Percentiles rank a stretch among this genome's conserved stretches.
phyloP scores from a whole-genome alignment of 2,888 invertebrate genomes.

The Pseudococcus viburni region DNA sequence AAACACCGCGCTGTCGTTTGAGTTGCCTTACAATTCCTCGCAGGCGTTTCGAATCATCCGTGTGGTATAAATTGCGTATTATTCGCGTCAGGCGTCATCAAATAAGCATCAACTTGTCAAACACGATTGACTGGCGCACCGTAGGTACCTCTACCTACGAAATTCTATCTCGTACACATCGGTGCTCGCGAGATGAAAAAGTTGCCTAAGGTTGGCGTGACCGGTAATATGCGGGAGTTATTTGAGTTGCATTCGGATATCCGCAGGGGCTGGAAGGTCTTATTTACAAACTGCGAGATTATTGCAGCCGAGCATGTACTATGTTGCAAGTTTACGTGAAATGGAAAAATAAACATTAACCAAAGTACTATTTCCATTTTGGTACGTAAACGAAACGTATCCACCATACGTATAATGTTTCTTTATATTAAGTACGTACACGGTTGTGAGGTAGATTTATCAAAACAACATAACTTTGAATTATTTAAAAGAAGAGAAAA shows the following conservation, averaged over 20 bases:
- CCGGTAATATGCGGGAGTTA: neutral
- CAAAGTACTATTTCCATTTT: neutral
- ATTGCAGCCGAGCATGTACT: neutral
- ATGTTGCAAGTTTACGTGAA: neutral
- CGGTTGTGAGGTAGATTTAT: neutral
- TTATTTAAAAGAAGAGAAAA: neutral
- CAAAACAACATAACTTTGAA: slow-evolving; percentile 20
- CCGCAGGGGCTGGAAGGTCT: neutral
- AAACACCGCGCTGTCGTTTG: neutral
- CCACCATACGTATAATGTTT: neutral
- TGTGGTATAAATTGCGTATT: slow-evolving; percentile 41
- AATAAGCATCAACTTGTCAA: slow-evolving; percentile 1
- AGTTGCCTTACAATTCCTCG: neutral
- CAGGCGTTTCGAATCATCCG: slow-evolving; percentile 20
- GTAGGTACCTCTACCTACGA: neutral
- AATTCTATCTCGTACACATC: slow-evolving; percentile 6
- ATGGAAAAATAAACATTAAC: slow-evolving; percentile 34
- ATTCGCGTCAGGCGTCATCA: slow-evolving; percentile 26
- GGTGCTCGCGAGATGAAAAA: neutral
- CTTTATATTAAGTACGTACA: neutral
- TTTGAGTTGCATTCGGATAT: slow-evolving; percentile 1
- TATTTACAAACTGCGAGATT: slow-evolving; percentile 20
- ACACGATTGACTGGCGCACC: neutral
- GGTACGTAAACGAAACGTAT: neutral
- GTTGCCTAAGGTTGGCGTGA: neutral